Conservation (phyloP, 2,888 invertebrate genomes). For the Emesis russula region DNA sequence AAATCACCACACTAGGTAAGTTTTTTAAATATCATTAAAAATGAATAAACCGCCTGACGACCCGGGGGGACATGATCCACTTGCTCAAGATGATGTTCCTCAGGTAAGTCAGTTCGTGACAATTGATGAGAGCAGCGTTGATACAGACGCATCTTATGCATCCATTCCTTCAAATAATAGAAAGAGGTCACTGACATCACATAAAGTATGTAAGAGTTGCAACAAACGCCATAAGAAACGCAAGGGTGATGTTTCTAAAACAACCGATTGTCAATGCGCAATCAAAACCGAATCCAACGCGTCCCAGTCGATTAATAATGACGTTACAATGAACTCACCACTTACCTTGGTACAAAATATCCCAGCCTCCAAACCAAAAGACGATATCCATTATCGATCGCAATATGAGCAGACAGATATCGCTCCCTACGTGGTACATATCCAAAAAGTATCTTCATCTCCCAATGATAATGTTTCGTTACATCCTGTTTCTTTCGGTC, state of each 20-base stretch:
- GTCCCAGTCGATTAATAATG: neutral
- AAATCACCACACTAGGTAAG: too few relatives aligned
- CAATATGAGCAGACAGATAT: neutral
- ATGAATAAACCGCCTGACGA: neutral
- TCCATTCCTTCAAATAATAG: neutral
- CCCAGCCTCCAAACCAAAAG: neutral
- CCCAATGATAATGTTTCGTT: neutral
- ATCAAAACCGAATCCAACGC: neutral
- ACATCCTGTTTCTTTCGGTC: neutral
- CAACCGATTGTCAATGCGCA: neutral
- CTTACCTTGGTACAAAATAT: neutral
- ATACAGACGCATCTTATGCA: neutral
- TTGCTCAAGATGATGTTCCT: neutral
- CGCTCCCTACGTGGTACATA: neutral
- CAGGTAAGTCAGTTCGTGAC: neutral
- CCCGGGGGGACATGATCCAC: neutral
- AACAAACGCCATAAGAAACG: conserved; percentile 15
- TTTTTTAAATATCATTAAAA: neutral
- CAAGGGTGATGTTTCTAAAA: neutral
- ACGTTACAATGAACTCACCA: neutral
- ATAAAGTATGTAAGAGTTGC: neutral
- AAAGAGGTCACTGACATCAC: neutral
- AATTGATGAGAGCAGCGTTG: neutral
- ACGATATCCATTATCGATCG: neutral
- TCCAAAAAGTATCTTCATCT: neutral